These are phyloP conservation scores for Emys orbicularis DNA, from an alignment of 2,797 vertebrate species.

Conservation along the genomic window DNA sequence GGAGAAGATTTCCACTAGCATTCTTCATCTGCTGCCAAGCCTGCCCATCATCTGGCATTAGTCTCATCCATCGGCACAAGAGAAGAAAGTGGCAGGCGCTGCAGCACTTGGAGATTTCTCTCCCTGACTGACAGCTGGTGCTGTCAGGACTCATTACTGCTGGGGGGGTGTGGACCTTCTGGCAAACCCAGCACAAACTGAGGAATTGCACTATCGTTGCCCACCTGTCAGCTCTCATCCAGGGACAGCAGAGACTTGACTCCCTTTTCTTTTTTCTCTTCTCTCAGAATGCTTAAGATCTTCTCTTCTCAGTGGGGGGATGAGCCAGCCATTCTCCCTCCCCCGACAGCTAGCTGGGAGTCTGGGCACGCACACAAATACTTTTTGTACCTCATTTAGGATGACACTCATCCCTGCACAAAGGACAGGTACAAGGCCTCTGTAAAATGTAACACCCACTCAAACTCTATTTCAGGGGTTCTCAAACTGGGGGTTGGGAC, in stretches of 20 bases:
- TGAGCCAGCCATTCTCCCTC: not conserved
- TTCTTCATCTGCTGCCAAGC: not conserved
- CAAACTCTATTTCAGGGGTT: not conserved
- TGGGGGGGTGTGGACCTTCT: slow-evolving; percentile 46
- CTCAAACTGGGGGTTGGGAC: too few species aligned
- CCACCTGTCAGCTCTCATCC: slow-evolving; percentile 65
- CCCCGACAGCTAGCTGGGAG: not conserved
- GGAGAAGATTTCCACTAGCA: not conserved
- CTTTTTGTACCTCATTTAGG: not conserved
- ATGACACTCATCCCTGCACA: not conserved
- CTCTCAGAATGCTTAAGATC: not conserved
- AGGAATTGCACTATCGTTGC: not conserved
- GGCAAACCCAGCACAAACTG: slow-evolving; percentile 22
- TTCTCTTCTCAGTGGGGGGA: not conserved
- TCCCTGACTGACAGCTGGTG: slow-evolving; percentile 70
- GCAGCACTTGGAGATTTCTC: slow-evolving; percentile 13
- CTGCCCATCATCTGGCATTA: not conserved
- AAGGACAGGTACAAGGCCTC: not conserved
- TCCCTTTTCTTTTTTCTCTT: not conserved
- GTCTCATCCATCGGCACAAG: not conserved
- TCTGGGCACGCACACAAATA: fast-evolving
- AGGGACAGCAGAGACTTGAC: slow-evolving; percentile 27
- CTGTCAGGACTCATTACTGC: slow-evolving; percentile 61
- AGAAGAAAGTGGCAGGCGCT: not conserved
- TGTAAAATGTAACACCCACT: not conserved